Evolutionary conservation across 2,888 invertebrate genomes (phyloP).

Genomic region (Tillus elongatus): DNA sequence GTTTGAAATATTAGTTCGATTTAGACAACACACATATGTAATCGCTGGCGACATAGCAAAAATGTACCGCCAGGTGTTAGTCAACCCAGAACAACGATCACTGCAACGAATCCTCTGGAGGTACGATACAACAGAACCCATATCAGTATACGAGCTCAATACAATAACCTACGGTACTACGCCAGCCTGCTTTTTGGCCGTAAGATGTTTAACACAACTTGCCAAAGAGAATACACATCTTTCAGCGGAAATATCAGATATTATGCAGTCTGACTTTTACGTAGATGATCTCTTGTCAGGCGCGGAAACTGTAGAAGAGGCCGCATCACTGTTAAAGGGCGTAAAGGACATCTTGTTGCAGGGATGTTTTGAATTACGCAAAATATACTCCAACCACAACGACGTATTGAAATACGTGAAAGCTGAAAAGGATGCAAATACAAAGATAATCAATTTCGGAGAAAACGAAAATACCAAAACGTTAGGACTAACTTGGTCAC

Average conservation of each 20-base stretch:
- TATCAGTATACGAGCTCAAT: background rate
- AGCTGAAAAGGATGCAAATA: background rate
- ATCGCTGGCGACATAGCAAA: background rate
- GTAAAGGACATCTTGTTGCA: background rate
- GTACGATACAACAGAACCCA: background rate
- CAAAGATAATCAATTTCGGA: background rate
- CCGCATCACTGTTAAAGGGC: background rate
- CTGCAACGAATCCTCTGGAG: background rate
- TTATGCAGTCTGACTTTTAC: background rate
- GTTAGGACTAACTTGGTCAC: background rate
- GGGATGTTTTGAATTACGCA: background rate
- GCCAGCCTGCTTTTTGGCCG: background rate
- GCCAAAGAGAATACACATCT: background rate
- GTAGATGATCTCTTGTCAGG: constrained; percentile 1
- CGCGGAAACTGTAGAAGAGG: background rate
- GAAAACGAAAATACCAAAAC: background rate
- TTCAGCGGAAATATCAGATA: background rate
- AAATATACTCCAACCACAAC: background rate
- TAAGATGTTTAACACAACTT: background rate
- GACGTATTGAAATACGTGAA: background rate
- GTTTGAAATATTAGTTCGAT: background rate
- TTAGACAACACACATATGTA: background rate
- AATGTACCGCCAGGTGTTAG: background rate
- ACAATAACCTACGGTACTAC: constrained; percentile 2
- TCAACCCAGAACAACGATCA: background rate